A percentile compares a stretch with the other conserved stretches of the same genome.
Conservation (phyloP, 2,113 vertebrate genomes). For the Chlamydotis undulata region DNA sequence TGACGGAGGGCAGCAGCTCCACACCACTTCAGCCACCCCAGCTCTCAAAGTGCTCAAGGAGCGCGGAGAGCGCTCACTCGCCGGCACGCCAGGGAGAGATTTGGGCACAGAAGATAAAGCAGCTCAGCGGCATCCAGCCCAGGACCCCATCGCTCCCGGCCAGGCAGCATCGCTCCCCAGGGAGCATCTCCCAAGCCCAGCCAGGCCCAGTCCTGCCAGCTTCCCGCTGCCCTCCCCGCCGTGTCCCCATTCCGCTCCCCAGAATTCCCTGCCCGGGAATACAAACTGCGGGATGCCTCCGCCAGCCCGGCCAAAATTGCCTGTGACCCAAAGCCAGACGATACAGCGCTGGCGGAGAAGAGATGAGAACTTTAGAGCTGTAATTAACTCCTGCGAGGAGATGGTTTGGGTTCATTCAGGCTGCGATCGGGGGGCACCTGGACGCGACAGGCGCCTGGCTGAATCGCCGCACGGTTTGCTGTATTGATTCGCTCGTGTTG, state of each 20-base stretch:
- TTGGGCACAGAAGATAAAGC: background rate
- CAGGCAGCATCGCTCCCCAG: too few species aligned
- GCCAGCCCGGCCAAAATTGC: background rate
- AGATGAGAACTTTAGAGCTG: background rate
- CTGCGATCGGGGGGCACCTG: background rate
- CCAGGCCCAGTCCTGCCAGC: background rate
- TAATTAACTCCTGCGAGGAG: constrained; percentile 12
- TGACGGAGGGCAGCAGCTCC: background rate
- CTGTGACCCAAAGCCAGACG: background rate
- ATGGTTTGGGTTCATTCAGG: background rate
- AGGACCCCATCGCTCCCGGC: background rate
- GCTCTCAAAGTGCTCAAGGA: background rate
- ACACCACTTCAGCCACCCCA: background rate
- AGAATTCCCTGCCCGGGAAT: too few species aligned
- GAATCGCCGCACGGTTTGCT: background rate
- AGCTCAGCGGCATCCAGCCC: background rate
- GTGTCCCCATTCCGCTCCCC: background rate
- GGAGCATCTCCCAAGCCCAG: accelerated
- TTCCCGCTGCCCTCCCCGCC: background rate
- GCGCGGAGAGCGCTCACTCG: background rate
- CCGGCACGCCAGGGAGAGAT: accelerated
- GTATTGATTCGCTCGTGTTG: constrained; percentile 13
- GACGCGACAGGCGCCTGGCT: background rate
- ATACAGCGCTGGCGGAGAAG: background rate
- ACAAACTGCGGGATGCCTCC: too few species aligned